Conservation (phyloP, 1,140 invertebrate genomes). For the Pentalonia nigronervosa region DNA sequence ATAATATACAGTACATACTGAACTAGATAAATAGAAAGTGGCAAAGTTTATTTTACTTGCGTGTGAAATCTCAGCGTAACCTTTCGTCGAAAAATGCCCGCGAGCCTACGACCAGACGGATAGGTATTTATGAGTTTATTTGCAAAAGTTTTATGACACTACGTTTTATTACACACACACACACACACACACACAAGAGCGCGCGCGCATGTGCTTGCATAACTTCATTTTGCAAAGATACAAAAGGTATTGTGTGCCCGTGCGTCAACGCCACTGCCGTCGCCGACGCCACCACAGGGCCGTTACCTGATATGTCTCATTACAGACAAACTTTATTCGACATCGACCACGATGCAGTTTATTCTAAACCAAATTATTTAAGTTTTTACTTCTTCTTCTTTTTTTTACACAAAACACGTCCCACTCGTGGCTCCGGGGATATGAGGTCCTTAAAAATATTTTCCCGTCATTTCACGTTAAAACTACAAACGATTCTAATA, state of each 20-base stretch:
- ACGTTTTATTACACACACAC: too few species aligned
- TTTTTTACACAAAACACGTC: not conserved
- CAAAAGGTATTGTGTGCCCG: not conserved
- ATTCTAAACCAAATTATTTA: conserved; percentile 1
- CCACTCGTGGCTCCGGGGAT: not conserved
- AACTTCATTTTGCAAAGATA: not conserved
- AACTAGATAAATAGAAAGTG: not conserved
- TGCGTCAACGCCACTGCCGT: not conserved
- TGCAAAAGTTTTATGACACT: conserved; percentile 1
- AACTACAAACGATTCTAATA: conserved; percentile 44
- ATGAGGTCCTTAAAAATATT: conserved; percentile 35
- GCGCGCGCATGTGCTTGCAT: not conserved
- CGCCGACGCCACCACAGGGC: not conserved
- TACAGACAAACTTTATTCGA: conserved; percentile 6
- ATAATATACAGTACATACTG: not conserved
- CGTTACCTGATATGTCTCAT: conserved; percentile 19
- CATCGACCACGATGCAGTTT: not conserved
- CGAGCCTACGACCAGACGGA: not conserved
- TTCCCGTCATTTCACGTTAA: not conserved
- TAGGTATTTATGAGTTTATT: conserved; percentile 32
- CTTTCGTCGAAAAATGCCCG: not conserved
- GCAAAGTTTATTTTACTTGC: conserved; percentile 12
- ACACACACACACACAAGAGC: not conserved
- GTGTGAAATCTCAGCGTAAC: too few species aligned
- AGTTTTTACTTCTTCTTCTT: not conserved